Conservation (phyloP, 2,888 invertebrate species). For the Drosophila colorata region DNA sequence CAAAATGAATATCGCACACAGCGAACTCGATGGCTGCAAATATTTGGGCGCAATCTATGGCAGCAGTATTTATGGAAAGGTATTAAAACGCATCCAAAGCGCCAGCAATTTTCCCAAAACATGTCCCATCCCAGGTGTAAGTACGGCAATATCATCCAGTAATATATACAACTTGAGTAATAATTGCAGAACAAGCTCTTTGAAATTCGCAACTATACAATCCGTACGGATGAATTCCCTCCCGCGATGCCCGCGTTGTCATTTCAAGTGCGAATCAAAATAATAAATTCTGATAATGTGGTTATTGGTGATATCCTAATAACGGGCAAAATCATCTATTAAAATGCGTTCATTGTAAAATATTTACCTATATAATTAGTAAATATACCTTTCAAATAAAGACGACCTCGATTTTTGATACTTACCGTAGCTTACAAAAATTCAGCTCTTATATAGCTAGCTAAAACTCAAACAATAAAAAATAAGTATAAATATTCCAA, state of each 20-base stretch:
- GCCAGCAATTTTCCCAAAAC: constrained; percentile 52
- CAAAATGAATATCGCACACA: constrained; percentile 35
- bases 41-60: constrained; percentile 27
- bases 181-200: constrained; percentile 29
- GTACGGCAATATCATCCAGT: constrained; percentile 5
- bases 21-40: constrained; percentile 61
- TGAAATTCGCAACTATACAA: constrained; percentile 48
- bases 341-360: neutral
- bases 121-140: constrained; percentile 50
- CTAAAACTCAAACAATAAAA: too few relatives aligned
- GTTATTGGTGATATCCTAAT: neutral
- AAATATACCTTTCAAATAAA: too few relatives aligned
- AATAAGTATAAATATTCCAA: too few relatives aligned
- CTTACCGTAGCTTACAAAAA: too few relatives aligned
- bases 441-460: too few relatives aligned
- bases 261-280: constrained; percentile 9
- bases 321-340: neutral
- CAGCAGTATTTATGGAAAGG: constrained; percentile 16
- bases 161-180: neutral
- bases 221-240: constrained; percentile 32
- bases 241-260: constrained; percentile 18
- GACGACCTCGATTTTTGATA: too few relatives aligned
- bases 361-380: too few relatives aligned
- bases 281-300: neutral
- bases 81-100: constrained; percentile 31